Conservation (phyloP, 2,113 vertebrate genomes). For the Anolis carolinensis region DNA sequence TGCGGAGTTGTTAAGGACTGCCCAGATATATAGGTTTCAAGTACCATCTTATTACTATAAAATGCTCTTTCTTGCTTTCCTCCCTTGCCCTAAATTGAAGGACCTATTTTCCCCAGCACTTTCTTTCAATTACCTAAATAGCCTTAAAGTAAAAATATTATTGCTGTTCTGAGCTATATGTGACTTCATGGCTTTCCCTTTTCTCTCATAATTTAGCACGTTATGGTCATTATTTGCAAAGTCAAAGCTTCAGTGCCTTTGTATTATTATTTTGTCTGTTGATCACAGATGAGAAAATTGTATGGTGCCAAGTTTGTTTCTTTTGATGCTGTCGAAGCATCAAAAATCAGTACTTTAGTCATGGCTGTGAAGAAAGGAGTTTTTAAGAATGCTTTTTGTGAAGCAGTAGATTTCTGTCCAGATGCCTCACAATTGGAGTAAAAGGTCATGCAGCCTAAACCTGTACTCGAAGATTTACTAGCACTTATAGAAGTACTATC, state of each 20-base stretch:
- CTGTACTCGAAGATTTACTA: background rate
- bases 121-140: slow-evolving; percentile 59
- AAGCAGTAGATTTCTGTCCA: background rate
- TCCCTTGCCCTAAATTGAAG: slow-evolving; percentile 52
- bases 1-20: slow-evolving; percentile 15
- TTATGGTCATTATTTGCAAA: slow-evolving; percentile 51
- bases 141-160: slow-evolving; percentile 27
- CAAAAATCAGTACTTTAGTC: slow-evolving; percentile 38
- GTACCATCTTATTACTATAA: slow-evolving; percentile 35
- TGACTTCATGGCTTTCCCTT: slow-evolving; percentile 61
- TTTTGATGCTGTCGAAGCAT: slow-evolving; percentile 44
- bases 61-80: slow-evolving; percentile 39
- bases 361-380: background rate
- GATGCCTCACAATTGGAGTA: slow-evolving; percentile 31
- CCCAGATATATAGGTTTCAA: slow-evolving; percentile 4
- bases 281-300: slow-evolving; percentile 39
- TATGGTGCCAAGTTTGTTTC: slow-evolving; percentile 35
- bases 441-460: slow-evolving; percentile 39
- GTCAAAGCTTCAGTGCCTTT: slow-evolving; percentile 48
- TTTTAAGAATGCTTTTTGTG: background rate
- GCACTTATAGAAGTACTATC: background rate
- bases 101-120: slow-evolving; percentile 55
- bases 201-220: slow-evolving; percentile 59
- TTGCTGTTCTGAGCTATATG: slow-evolving; percentile 48
- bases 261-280: slow-evolving; percentile 48